Evolutionary conservation across 1,140 invertebrate genomes (phyloP).

Genomic region (Ceratitis capitata): DNA sequence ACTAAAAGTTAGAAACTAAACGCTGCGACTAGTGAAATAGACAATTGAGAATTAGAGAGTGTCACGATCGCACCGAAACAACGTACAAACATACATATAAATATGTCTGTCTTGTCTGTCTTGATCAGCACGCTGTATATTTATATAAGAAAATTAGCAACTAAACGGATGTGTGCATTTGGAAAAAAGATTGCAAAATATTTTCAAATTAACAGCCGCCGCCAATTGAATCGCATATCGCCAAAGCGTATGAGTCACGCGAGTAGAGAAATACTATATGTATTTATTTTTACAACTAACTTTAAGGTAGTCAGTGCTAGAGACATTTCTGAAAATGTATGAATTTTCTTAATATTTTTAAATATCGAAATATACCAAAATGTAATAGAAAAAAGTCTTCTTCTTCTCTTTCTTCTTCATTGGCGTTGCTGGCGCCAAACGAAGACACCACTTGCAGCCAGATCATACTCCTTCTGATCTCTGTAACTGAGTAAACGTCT

Average conservation of each 20-base stretch:
- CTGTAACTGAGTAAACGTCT: too few species aligned
- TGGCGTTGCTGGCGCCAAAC: too few species aligned
- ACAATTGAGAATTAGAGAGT: background rate
- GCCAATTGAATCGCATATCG: background rate
- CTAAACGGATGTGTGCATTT: background rate
- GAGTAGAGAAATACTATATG: background rate
- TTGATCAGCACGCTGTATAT: background rate
- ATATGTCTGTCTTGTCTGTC: too few species aligned
- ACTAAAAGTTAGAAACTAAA: slow-evolving; percentile 20
- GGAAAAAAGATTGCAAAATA: slow-evolving; percentile 15
- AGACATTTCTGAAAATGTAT: too few species aligned
- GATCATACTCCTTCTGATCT: too few species aligned
- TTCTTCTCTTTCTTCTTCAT: too few species aligned
- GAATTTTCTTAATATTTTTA: too few species aligned
- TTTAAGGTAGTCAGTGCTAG: too few species aligned
- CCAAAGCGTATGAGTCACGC: background rate
- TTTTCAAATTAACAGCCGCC: slow-evolving; percentile 1
- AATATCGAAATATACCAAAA: too few species aligned
- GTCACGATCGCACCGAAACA: background rate
- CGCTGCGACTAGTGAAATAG: slow-evolving; percentile 1
- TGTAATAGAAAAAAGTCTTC: too few species aligned
- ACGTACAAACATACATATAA: background rate
- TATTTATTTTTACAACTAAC: too few species aligned
- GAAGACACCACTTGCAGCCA: too few species aligned
- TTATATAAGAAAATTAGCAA: background rate